A percentile compares a stretch with the other conserved stretches of the same genome.
phyloP scores from a whole-genome alignment of 2,113 vertebrate species.

The Mustela lutreola region DNA sequence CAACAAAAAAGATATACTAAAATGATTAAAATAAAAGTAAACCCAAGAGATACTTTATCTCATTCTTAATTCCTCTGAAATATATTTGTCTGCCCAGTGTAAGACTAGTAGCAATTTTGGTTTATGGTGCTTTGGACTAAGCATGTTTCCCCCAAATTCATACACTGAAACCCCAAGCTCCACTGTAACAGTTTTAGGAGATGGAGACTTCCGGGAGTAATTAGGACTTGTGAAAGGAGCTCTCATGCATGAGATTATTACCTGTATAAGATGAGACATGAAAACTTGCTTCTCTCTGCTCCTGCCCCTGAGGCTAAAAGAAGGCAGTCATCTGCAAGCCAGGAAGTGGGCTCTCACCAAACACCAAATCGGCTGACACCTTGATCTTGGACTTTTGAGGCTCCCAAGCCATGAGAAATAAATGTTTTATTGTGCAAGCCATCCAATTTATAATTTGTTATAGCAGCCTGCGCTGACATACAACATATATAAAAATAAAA shows the following conservation, averaged over 20 bases:
- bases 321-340: neutral
- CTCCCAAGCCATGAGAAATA: neutral
- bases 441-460: neutral
- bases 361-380: neutral
- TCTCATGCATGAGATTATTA: neutral
- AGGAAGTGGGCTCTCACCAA: neutral
- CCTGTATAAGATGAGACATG: neutral
- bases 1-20: neutral
- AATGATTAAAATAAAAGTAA: neutral
- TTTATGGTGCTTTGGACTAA: neutral
- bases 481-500: neutral
- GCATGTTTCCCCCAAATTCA: neutral
- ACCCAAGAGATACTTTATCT: neutral
- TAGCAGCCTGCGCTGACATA: neutral
- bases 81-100: neutral
- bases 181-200: neutral
- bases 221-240: neutral
- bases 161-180: neutral
- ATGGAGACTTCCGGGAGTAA: neutral
- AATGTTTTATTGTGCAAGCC: neutral
- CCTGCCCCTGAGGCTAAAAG: neutral
- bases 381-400: neutral
- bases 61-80: neutral
- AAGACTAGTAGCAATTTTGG: neutral
- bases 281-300: neutral